A percentile compares a stretch with the other conserved stretches of the same genome.
Evolutionary conservation across 2,797 vertebrate species (phyloP).

Genomic region (Lagodon rhomboides): DNA sequence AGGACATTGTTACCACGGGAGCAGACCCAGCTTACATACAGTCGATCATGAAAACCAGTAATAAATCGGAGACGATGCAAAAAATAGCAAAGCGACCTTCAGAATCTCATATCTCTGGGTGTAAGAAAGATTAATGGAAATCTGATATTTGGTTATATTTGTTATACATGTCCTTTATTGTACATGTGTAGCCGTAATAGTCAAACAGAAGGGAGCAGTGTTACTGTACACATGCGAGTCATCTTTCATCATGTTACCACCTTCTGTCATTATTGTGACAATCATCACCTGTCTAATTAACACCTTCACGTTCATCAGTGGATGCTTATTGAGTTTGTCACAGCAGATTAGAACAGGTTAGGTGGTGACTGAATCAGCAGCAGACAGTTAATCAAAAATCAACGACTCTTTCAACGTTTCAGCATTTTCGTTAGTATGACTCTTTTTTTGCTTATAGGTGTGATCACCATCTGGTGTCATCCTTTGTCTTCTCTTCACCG

Average conservation of each 20-base stretch:
- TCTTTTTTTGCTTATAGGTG: too few relatives aligned
- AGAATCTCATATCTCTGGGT: background rate
- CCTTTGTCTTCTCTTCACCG: too few relatives aligned
- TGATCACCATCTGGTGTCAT: too few relatives aligned
- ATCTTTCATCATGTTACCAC: constrained; percentile 18
- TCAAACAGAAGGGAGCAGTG: background rate
- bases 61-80: background rate
- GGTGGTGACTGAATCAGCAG: background rate
- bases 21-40: background rate
- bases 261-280: constrained; percentile 15
- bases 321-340: background rate
- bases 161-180: too few relatives aligned
- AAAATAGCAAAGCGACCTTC: background rate
- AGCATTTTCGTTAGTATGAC: too few relatives aligned
- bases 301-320: constrained; percentile 1
- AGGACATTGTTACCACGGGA: background rate
- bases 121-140: background rate
- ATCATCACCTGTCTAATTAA: constrained; percentile 22
- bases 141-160: background rate
- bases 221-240: background rate
- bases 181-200: constrained; percentile 1
- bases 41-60: background rate
- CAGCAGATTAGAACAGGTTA: background rate
- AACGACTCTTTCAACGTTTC: too few relatives aligned
- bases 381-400: background rate